phyloP scores from a whole-genome alignment of 2,888 invertebrate species.

The Pachymerium ferrugineum region DNA sequence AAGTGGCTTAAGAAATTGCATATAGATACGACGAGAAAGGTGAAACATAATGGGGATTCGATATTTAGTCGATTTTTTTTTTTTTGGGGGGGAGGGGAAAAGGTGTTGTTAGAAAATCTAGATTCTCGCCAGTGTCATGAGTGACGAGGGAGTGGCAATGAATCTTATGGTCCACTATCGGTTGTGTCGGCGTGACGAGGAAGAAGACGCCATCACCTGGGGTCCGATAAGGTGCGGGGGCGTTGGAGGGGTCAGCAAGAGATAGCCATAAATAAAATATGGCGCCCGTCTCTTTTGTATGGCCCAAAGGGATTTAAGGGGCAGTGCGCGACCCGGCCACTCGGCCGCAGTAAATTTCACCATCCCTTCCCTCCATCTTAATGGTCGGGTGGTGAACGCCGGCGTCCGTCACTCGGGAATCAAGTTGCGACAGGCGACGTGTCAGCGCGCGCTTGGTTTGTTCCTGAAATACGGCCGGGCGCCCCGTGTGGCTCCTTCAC shows the following conservation, averaged over 20 bases:
- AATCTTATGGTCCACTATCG: conserved; percentile 1
- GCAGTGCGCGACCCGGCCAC: conserved; percentile 15
- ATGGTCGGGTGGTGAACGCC: conserved; percentile 21
- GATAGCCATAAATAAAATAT: conserved; percentile 21
- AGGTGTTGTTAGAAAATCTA: background rate
- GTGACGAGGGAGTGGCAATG: background rate
- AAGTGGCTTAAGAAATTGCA: no score
- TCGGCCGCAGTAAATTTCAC: conserved; percentile 18
- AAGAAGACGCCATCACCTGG: conserved; percentile 17
- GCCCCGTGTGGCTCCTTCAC: conserved; percentile 18
- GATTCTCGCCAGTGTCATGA: background rate
- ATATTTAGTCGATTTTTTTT: no score
- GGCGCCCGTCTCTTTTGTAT: conserved; percentile 21
- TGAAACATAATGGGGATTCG: no score
- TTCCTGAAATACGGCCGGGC: conserved; percentile 21
- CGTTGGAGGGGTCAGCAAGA: background rate
- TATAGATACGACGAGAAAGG: no score
- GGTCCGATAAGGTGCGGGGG: background rate
- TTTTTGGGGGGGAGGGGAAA: no score
- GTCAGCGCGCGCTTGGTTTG: conserved; percentile 18
- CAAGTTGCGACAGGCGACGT: conserved; percentile 21
- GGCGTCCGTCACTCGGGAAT: conserved; percentile 21
- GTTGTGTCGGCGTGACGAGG: background rate
- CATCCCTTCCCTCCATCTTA: conserved; percentile 11
- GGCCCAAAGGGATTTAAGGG: conserved; percentile 18